Base-by-base conservation (phyloP, 2,113 vertebrate species). In the Lepidiolamprologus cunningtoni region DNA sequence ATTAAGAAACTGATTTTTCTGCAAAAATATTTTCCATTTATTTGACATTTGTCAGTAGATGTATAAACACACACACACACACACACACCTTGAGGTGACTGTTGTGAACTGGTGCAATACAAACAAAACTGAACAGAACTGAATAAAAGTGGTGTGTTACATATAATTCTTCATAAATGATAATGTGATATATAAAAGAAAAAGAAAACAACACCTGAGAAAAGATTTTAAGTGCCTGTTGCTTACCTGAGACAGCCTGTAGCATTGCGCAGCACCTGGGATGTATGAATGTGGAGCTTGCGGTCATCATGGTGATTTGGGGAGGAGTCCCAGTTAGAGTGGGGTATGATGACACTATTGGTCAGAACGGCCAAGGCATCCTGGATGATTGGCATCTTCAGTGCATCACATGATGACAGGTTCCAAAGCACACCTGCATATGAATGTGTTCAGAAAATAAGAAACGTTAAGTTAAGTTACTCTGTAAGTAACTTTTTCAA, bases 321-420 rank as follows among this genome's bases (percentile, higher is more conserved):
- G 50, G 98, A 98, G 83, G 98, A 97, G 92, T 99, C 99, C 98
- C 98, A 99, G 92, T 97, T 97, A 0, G 99, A 99, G 95, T 99
- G 97, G 42, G 99, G 99, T 93, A 99, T 99, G 92, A 99, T 99
- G 96, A 99, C 98, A 2, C 98, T 97, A 13, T 99, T 99, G 94
- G 98, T 99, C 95, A 99, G 95, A 91, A 99, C 98, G 4, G 98
- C 97, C 33, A 99, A 97, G 82, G 99, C 98, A 63, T 99, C 99
- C 95, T 99, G 99, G 96, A 99, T 99, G 93, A 99, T 99, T 87
- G 99, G 98, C 99, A 99, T 99, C 96, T 99, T 99, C 93, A 99
- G 97, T 86, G 99, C 98, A 85, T 99, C 99, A 17, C 99, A 99
- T 8, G 99, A 99, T 0, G 99, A 99, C 3, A 99, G 96, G 93